A percentile compares a stretch with the other conserved stretches of the same genome.
phyloP scores from a whole-genome alignment of 2,888 invertebrate genomes.

The Watsonalla cultraria region DNA sequence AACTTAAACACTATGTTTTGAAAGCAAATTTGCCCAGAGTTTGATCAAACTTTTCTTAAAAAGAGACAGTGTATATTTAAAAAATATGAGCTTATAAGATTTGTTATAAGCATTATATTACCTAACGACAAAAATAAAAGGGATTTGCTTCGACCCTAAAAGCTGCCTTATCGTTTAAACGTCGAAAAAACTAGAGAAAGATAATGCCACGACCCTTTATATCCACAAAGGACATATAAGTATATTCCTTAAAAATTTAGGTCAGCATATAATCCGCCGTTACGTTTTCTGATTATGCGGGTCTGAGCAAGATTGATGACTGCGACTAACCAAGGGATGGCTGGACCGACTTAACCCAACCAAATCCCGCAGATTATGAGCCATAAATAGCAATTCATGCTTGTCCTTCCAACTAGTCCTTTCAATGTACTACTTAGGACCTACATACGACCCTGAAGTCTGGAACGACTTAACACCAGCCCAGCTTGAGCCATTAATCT shows the following conservation, averaged over 20 bases:
- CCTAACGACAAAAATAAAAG: background rate
- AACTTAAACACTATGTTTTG: too few relatives aligned
- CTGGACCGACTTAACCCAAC: slow-evolving; percentile 44
- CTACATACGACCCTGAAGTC: background rate
- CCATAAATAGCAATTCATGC: slow-evolving; percentile 58
- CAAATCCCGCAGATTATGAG: slow-evolving; percentile 60
- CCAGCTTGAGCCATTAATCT: background rate
- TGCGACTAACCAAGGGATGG: slow-evolving; percentile 34
- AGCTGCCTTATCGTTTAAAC: slow-evolving; percentile 3
- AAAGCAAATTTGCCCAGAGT: too few relatives aligned
- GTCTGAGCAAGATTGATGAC: slow-evolving; percentile 74
- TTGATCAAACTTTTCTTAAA: too few relatives aligned
- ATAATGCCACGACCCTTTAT: slow-evolving; percentile 6
- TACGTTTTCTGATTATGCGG: slow-evolving; percentile 70
- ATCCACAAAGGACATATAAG: slow-evolving; percentile 27
- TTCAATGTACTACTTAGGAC: slow-evolving; percentile 1
- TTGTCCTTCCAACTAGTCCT: slow-evolving; percentile 27
- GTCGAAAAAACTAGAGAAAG: background rate
- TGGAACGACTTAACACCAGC: background rate
- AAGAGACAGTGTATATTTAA: too few relatives aligned
- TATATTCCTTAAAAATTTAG: slow-evolving; percentile 58
- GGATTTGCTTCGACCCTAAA: slow-evolving; percentile 6
- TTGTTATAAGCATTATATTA: background rate
- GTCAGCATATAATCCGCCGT: slow-evolving; percentile 54
- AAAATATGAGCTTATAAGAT: too few relatives aligned